These are phyloP conservation scores for Phallusia fumigata DNA, from an alignment of 23 tunicate species.

Conservation along the genomic window DNA sequence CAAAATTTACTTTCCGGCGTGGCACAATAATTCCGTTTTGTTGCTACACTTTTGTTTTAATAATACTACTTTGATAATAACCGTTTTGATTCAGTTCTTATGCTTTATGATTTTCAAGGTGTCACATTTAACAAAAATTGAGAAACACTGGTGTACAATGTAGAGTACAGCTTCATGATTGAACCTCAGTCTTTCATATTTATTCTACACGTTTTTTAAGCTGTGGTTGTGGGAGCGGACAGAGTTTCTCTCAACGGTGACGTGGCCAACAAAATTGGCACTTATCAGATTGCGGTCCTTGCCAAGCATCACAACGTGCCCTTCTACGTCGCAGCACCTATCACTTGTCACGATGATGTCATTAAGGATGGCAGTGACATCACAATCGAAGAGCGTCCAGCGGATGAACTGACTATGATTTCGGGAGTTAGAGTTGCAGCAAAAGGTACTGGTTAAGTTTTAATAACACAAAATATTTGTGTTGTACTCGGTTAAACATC, in stretches of 20 bases:
- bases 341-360: slow-evolving; percentile 56
- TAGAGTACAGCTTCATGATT: no score
- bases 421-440: slow-evolving; percentile 71
- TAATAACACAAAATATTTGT: no score
- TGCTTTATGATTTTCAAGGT: no score
- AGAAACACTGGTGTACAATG: no score
- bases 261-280: slow-evolving; percentile 88
- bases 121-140: no score
- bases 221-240: slow-evolving; percentile 94
- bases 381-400: slow-evolving; percentile 64
- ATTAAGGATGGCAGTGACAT: slow-evolving; percentile 65
- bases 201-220: slow-evolving; percentile 13
- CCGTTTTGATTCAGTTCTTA: no score
- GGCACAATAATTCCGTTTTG: neutral
- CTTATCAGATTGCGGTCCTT: slow-evolving; percentile 82
- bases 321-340: slow-evolving; percentile 87
- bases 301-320: slow-evolving; percentile 91
- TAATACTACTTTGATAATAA: no score
- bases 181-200: no score
- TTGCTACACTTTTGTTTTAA: neutral
- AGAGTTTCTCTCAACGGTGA: slow-evolving; percentile 85
- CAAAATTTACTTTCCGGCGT: neutral
- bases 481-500: no score
- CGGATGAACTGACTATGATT: slow-evolving; percentile 54
- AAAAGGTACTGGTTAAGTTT: slow-evolving; percentile 30